Percentiles rank a stretch among this genome's conserved stretches.
phyloP scores from a whole-genome alignment of 1,140 invertebrate species.

The Catajapyx aquilonaris region DNA sequence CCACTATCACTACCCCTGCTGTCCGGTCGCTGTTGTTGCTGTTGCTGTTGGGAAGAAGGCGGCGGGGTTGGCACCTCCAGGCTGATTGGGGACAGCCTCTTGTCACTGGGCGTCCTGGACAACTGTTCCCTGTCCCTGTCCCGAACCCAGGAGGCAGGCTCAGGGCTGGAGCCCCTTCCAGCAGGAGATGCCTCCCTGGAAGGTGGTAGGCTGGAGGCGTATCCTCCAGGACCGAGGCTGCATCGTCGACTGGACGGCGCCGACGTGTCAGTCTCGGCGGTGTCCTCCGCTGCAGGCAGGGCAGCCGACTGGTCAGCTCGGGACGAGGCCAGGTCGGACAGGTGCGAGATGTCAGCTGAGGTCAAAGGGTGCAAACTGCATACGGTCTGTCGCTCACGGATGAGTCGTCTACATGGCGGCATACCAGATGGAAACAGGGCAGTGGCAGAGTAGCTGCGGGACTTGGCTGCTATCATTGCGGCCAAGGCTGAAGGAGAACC shows the following conservation, averaged over 20 bases:
- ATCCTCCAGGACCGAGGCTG: slow-evolving; percentile 8
- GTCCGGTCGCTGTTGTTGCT: too few species aligned
- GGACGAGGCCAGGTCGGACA: slow-evolving; percentile 11
- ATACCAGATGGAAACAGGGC: slow-evolving; percentile 8
- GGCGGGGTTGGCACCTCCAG: too few species aligned
- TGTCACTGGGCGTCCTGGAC: neutral
- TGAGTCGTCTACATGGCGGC: slow-evolving; percentile 4
- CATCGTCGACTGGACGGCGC: slow-evolving; percentile 8
- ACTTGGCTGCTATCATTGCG: slow-evolving; percentile 13
- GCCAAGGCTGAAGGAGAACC: slow-evolving; percentile 2
- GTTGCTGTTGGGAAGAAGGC: too few species aligned
- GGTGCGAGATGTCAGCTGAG: slow-evolving; percentile 12
- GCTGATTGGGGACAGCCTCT: neutral
- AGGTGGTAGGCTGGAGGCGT: slow-evolving; percentile 7
- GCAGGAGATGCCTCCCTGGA: slow-evolving; percentile 11
- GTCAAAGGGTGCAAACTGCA: slow-evolving; percentile 18
- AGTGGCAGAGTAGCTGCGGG: slow-evolving; percentile 14
- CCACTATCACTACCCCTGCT: too few species aligned
- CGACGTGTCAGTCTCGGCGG: slow-evolving; percentile 7
- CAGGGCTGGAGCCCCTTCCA: neutral
- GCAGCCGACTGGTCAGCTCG: neutral
- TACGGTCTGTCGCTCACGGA: slow-evolving; percentile 16
- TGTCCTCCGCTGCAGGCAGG: neutral
- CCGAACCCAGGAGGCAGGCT: too few species aligned
- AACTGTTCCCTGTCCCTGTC: too few species aligned